phyloP scores from a whole-genome alignment of 2,113 vertebrate species.

The Spheniscus mendiculus region DNA sequence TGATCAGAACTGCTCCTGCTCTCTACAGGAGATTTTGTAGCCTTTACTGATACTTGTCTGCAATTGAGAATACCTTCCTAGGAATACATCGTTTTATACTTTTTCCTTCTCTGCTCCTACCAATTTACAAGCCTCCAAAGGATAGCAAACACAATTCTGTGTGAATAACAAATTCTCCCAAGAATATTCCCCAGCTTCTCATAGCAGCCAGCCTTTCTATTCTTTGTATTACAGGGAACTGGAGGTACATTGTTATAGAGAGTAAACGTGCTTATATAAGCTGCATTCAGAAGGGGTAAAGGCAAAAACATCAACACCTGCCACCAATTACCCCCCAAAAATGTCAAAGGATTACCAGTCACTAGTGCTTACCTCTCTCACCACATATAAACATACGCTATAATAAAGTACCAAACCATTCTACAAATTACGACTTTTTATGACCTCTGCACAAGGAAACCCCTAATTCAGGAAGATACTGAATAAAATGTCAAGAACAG shows the following conservation, averaged over 20 bases:
- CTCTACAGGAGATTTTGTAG: neutral
- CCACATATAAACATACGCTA: neutral
- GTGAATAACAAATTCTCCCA: neutral
- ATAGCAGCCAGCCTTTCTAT: neutral
- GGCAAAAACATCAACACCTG: neutral
- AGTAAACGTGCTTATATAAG: neutral
- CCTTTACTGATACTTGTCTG: neutral
- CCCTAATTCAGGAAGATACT: neutral
- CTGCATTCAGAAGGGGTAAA: neutral
- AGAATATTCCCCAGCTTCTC: neutral
- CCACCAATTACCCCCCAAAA: neutral
- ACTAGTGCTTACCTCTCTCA: neutral
- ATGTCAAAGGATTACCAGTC: neutral
- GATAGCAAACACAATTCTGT: neutral
- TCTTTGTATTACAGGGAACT: neutral
- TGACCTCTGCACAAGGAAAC: neutral
- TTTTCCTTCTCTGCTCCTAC: neutral
- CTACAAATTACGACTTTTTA: neutral
- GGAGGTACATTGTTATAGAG: neutral
- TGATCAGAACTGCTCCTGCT: neutral
- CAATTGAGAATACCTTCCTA: neutral
- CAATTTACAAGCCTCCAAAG: neutral
- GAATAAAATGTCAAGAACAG: neutral
- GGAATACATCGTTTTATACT: fast-evolving
- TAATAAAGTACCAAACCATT: neutral